Conservation (phyloP, 2,797 vertebrate species). For the Danio jaintianensis region DNA sequence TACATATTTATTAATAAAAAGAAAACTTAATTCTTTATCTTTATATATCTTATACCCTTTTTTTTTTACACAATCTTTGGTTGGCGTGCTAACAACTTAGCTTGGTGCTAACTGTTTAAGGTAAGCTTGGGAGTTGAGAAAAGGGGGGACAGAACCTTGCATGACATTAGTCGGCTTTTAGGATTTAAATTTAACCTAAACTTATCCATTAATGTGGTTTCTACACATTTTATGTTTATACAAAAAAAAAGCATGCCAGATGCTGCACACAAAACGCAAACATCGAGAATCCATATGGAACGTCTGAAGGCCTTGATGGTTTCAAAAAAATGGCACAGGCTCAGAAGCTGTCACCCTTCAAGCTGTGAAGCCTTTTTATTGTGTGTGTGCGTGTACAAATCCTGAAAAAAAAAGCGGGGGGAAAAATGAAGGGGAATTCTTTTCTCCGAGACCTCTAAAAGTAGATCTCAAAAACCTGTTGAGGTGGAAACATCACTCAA, state of each 20-base stretch:
- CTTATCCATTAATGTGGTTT: constrained; percentile 6
- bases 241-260: constrained; percentile 56
- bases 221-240: constrained; percentile 37
- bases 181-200: constrained; percentile 5
- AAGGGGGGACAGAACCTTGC: not conserved
- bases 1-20: too few species aligned
- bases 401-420: constrained; percentile 26
- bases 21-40: too few species aligned
- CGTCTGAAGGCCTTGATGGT: constrained; percentile 42
- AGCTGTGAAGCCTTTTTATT: constrained; percentile 50
- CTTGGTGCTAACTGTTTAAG: not conserved
- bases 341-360: constrained; percentile 55
- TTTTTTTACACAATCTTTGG: not conserved
- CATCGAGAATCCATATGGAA: constrained; percentile 57
- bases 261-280: constrained; percentile 63
- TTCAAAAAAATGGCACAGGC: constrained; percentile 32
- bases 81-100: not conserved
- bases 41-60: too few species aligned
- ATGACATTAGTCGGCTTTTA: not conserved
- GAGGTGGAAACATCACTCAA: constrained; percentile 45
- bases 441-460: constrained; percentile 37
- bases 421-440: constrained; percentile 32
- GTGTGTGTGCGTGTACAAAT: constrained; percentile 41
- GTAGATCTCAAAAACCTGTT: constrained; percentile 40
- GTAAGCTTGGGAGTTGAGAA: not conserved